Evolutionary conservation across 2,797 vertebrate genomes (phyloP).

Genomic region (Allochrocebus solatus): DNA sequence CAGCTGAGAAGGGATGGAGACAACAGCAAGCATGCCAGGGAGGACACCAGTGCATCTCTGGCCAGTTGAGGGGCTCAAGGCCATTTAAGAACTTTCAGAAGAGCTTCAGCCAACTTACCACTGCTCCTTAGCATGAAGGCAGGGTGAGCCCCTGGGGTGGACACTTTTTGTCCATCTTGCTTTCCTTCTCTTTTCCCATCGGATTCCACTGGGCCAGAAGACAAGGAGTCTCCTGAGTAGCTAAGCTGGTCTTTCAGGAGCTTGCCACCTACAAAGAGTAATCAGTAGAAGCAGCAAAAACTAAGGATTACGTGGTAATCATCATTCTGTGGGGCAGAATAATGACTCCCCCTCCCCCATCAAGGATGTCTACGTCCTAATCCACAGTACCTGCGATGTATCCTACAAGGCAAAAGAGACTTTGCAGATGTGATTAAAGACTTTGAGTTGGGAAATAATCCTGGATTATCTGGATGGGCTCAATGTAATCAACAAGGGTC

Average conservation of each 20-base stretch:
- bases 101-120: neutral
- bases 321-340: neutral
- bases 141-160: neutral
- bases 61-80: neutral
- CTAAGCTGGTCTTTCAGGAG: neutral
- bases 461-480: neutral
- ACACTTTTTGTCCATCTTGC: neutral
- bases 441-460: neutral
- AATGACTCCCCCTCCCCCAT: neutral
- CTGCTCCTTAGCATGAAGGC: neutral
- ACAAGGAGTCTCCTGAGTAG: neutral
- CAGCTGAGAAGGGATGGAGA: neutral
- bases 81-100: neutral
- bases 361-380: no score
- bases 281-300: neutral
- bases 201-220: neutral
- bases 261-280: neutral
- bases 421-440: neutral
- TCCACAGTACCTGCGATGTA: neutral
- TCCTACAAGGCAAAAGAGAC: neutral
- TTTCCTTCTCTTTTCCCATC: neutral
- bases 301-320: neutral
- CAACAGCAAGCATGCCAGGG: neutral
- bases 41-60: neutral
- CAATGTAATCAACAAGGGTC: neutral